Conservation (phyloP, 2,113 vertebrate species). For the Lontra canadensis region DNA sequence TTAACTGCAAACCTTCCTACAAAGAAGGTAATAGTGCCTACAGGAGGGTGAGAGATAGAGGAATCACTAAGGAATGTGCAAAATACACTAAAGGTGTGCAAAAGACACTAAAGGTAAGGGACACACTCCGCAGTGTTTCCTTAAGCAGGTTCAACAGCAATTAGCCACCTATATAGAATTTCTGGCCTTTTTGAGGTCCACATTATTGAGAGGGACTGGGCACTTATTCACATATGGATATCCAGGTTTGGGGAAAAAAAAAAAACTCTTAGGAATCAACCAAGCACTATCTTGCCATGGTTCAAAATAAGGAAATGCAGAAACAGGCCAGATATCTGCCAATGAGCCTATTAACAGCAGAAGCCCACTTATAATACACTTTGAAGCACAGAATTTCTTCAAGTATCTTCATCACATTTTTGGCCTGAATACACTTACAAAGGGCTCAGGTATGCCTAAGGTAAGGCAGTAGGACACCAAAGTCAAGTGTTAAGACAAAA, state of each 20-base stretch:
- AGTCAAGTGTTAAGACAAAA: not conserved
- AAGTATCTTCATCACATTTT: constrained; percentile 14
- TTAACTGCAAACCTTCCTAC: not conserved
- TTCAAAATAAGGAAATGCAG: not conserved
- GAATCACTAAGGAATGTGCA: not conserved
- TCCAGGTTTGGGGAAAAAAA: not conserved
- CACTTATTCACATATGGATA: not conserved
- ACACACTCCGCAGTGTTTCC: not conserved
- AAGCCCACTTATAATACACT: not conserved
- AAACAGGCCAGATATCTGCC: not conserved
- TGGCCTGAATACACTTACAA: not conserved
- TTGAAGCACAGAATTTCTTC: constrained; percentile 1
- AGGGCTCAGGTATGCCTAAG: not conserved
- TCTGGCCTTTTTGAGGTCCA: not conserved
- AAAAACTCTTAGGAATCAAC: not conserved
- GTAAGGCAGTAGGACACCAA: not conserved
- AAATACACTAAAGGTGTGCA: not conserved
- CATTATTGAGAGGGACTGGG: not conserved
- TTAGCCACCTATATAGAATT: not conserved
- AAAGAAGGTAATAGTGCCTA: not conserved
- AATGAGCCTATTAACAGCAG: not conserved
- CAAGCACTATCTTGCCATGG: not conserved
- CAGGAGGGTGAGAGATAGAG: not conserved
- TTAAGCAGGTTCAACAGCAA: not conserved
- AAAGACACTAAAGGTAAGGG: not conserved